Base-by-base conservation (phyloP, 2,113 vertebrate genomes). In the Lepus timidus region DNA sequence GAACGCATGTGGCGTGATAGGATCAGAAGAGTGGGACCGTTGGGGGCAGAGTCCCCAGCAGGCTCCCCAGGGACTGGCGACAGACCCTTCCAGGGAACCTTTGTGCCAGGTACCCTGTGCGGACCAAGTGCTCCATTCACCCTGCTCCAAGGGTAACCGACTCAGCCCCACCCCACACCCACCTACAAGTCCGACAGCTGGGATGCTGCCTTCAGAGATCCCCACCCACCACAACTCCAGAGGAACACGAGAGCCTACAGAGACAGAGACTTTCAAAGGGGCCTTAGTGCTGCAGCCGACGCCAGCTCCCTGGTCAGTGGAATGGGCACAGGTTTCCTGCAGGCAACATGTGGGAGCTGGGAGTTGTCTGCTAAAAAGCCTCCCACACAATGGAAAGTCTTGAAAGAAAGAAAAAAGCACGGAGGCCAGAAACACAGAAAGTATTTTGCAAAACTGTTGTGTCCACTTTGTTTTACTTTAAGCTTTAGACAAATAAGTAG, bases 1-100 rank as follows among this genome's bases (percentile, higher is more conserved):
- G 2, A 16, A 49, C 2, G 22, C 4, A 39, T 4, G 4, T 1
- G 17, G 29, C 10, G 0, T 1, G 4, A 27, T 39, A 8, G 44
- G 71, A 36, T 55, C 20, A 17, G 12, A 68, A 73, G 14, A 8
- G 25, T 0, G 8, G 20, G n/a, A 29, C 33, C 29, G 7, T 55
- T 5, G 0, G 82, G 62, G 76, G 61, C 0, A 51, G 29, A 52
- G 10, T 17, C 68, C 49, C 31, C 10, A 20, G 55, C 9, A 9
- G 16, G 14, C 25, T 27, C 64, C 55, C 78, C 12, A 6, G 22
- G 31, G 0, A 14, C 25, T 4, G 36, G 55, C 25, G n/a, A 1
- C 58, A 55, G 29, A 22, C 22, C 67, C 67, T 36, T 23, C 61
- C 9, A 1, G 6, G 73, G 36, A 33, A 62, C 29, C 25, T 58